Conservation (phyloP, 1,140 invertebrate genomes). For the Euglossa dilemma region DNA sequence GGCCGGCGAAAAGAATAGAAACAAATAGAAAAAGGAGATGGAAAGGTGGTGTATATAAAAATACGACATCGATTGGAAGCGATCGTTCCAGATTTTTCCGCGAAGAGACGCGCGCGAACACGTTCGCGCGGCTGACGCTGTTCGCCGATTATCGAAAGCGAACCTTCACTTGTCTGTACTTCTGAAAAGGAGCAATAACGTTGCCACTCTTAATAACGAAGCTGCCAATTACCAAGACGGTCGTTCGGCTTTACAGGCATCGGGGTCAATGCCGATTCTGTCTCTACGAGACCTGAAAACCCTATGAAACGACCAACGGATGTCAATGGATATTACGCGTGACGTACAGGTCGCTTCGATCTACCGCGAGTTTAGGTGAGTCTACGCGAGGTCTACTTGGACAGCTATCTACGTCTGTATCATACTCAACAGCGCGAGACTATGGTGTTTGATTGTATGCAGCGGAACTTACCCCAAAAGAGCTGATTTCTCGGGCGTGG, state of each 20-base stretch:
- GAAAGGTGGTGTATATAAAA: not conserved
- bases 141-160: not conserved
- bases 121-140: not conserved
- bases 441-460: not conserved
- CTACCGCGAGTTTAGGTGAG: not conserved
- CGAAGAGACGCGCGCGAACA: not conserved
- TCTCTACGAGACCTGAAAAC: conserved; percentile 30
- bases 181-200: conserved; percentile 25
- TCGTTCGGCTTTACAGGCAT: conserved; percentile 37
- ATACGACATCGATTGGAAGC: not conserved
- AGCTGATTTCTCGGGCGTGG: conserved; percentile 87
- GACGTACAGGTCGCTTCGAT: not conserved
- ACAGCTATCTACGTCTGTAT: too few species aligned
- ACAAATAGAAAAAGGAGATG: not conserved
- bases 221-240: conserved; percentile 40
- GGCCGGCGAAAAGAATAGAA: too few species aligned
- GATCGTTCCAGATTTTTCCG: not conserved
- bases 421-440: too few species aligned
- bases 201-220: conserved; percentile 49
- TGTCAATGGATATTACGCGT: conserved; percentile 7
- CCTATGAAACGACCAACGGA: not conserved
- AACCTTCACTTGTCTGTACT: conserved; percentile 31
- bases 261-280: conserved; percentile 55
- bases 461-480: conserved; percentile 86
- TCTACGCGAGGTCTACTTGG: not conserved